Evolutionary conservation across 2,113 vertebrate genomes (phyloP).

Genomic region (Trinectes maculatus): DNA sequence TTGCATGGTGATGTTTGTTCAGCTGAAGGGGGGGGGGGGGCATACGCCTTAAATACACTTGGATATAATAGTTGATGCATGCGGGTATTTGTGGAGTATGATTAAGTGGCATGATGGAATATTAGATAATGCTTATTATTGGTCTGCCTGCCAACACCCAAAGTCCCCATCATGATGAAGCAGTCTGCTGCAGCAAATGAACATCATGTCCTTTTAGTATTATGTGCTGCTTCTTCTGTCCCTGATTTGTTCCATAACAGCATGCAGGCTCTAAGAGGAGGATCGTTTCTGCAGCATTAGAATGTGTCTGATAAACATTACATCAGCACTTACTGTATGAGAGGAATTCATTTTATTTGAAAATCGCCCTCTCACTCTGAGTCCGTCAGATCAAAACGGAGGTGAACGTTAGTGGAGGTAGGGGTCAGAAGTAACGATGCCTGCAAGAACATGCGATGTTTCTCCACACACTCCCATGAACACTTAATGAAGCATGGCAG

Average conservation of each 20-base stretch:
- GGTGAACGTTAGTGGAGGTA: conserved; percentile 11
- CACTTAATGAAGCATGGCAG: conserved; percentile 63
- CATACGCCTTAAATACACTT: conserved; percentile 40
- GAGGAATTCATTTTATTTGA: not conserved
- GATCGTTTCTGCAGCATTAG: not conserved
- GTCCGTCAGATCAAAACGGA: conserved; percentile 14
- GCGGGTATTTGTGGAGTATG: conserved; percentile 52
- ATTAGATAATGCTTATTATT: conserved; percentile 56
- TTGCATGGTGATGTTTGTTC: conserved; percentile 22
- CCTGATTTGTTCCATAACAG: conserved; percentile 35
- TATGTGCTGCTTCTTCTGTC: conserved; percentile 6
- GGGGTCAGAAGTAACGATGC: conserved; percentile 52
- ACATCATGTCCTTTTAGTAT: conserved; percentile 34
- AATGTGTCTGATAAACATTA: not conserved
- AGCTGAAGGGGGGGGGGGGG: not conserved
- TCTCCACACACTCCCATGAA: conserved; percentile 36
- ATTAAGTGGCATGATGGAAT: conserved; percentile 62
- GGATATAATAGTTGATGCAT: conserved; percentile 40
- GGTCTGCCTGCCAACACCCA: conserved; percentile 33
- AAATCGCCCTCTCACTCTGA: not conserved
- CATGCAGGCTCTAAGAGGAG: not conserved
- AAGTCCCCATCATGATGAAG: conserved; percentile 15
- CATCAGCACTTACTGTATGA: not conserved
- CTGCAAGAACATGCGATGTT: conserved; percentile 44
- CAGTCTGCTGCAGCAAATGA: conserved; percentile 16